Evolutionary conservation across 2,888 invertebrate species (phyloP), one percentile per base, ranked within the genome.

Genomic region (Drosophila siamana): DNA sequence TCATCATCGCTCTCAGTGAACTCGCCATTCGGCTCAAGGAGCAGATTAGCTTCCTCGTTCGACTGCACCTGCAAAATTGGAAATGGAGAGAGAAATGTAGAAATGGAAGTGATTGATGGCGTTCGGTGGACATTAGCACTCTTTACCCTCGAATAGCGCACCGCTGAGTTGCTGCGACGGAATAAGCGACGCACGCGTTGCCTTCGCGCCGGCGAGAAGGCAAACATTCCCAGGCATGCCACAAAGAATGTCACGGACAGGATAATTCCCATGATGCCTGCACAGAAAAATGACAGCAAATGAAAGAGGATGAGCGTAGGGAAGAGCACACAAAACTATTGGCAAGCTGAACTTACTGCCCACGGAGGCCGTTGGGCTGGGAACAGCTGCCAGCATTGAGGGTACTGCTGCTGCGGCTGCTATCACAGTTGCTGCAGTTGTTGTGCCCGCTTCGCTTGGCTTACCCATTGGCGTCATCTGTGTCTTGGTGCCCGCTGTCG

Each of bases 1-100:
- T 92, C 91, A 64, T 92, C 91, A 63, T 92, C 92, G 40, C 90
- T 91, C 15, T 91, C 92, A 5, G 89, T 90, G 33, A 92, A 90
- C 60, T 90, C 90, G 2, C 91, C 92, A 74, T 90, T 90, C 13
- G 91, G 90, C 63, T 91, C 91, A 19, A 92, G 67, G 57, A 92
- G 65, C 62, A 92, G 74, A 64, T 90, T 92, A 2, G 91, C 92
- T 65, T 92, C 91, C 69, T 92, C 91, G 41, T 88, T 90, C 4
- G 91, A 89, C 51, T 89, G 90, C 26, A 92, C 91, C 91, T 91
- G 61, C 28, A 33, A 30, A 30, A 30, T 9, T n/a, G 4, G 11
- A 11, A 11, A 24, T 2, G 24, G 22, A n/a, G 28, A 9, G 11
- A 28, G 47, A 51, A 19, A 9, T 26, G n/a, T 5, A 26, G 7